A percentile compares a stretch with the other conserved stretches of the same genome.
phyloP scores from a whole-genome alignment of 2,113 vertebrate genomes.

The Harpagus bidentatus region DNA sequence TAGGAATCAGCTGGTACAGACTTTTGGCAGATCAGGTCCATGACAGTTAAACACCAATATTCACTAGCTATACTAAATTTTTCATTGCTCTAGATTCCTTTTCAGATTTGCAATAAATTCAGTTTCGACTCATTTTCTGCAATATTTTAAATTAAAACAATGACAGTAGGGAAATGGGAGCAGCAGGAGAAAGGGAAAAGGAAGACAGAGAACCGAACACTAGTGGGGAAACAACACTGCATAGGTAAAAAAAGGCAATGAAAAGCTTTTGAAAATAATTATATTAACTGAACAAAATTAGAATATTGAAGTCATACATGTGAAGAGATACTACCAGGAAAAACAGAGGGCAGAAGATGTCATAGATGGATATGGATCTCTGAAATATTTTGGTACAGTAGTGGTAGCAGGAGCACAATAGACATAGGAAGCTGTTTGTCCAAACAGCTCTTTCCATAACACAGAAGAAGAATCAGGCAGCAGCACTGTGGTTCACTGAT shows the following conservation, averaged over 20 bases:
- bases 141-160: not conserved
- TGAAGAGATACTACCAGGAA: not conserved
- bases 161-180: not conserved
- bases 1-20: not conserved
- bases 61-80: not conserved
- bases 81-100: not conserved
- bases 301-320: not conserved
- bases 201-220: not conserved
- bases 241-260: not conserved
- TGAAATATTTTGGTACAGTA: not conserved
- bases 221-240: not conserved
- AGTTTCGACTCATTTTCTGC: not conserved
- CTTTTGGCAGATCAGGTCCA: not conserved
- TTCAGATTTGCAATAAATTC: not conserved
- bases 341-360: not conserved
- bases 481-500: not conserved
- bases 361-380: not conserved
- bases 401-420: not conserved
- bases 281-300: not conserved
- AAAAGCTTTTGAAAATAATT: not conserved
- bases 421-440: not conserved
- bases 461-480: not conserved
- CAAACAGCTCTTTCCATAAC: not conserved
- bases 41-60: not conserved
- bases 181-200: not conserved